phyloP scores from a whole-genome alignment of 2,797 vertebrate genomes.

The Fringilla coelebs region DNA sequence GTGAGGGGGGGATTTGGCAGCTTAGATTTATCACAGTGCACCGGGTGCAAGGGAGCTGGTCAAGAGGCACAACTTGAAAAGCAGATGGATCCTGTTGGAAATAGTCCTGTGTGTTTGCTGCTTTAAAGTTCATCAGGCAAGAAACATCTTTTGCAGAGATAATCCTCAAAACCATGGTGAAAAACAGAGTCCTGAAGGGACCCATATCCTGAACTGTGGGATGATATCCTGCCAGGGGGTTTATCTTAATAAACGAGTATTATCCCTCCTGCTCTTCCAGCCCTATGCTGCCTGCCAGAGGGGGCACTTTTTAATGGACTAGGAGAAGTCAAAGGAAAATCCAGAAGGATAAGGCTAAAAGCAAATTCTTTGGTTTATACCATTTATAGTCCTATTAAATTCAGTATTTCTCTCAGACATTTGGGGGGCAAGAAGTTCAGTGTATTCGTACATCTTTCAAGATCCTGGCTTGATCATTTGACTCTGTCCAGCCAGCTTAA shows the following conservation, averaged over 20 bases:
- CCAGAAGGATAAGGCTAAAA: conserved; percentile 39
- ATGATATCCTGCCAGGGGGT: not conserved
- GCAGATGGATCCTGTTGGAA: not conserved
- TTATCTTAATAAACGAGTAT: conserved; percentile 14
- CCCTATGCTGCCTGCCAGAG: conserved; percentile 37
- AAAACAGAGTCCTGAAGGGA: not conserved
- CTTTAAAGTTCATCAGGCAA: conserved; percentile 23
- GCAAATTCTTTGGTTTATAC: conserved; percentile 48
- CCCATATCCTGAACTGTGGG: not conserved
- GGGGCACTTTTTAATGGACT: conserved; percentile 57
- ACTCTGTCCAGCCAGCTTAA: conserved; percentile 47
- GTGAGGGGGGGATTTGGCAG: not conserved
- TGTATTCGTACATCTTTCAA: conserved; percentile 24
- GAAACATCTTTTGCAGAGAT: not conserved
- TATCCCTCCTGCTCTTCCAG: conserved; percentile 20
- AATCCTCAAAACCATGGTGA: not conserved
- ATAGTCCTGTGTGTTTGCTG: not conserved
- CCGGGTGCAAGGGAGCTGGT: not conserved
- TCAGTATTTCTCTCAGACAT: conserved; percentile 31
- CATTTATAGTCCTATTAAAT: conserved; percentile 65
- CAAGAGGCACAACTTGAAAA: not conserved
- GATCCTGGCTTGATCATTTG: conserved; percentile 47
- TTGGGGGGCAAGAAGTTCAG: conserved; percentile 49
- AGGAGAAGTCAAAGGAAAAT: conserved; percentile 45
- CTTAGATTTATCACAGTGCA: not conserved